These are phyloP conservation scores for Podabrus alpinus DNA, from an alignment of 2,888 invertebrate genomes.

Conservation along the genomic window DNA sequence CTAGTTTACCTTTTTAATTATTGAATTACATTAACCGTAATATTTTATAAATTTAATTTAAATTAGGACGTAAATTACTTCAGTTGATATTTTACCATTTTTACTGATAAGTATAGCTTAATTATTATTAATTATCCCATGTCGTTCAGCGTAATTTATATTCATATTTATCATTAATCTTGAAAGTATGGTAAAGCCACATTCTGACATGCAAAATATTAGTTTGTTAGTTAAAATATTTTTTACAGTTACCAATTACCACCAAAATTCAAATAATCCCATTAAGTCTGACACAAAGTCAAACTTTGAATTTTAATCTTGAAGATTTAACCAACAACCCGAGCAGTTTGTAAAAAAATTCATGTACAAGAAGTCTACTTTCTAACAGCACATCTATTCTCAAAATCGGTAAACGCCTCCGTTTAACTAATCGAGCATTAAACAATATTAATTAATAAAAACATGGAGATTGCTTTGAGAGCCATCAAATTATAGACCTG, in stretches of 20 bases:
- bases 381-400: neutral
- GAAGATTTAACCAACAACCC: neutral
- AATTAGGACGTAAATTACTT: neutral
- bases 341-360: too few relatives aligned
- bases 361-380: too few relatives aligned
- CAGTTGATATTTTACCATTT: neutral
- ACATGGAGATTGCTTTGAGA: neutral
- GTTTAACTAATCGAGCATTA: neutral
- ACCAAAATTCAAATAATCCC: neutral
- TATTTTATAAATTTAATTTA: neutral
- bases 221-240: neutral
- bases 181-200: neutral
- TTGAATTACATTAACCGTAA: too few relatives aligned
- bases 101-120: neutral
- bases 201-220: slow-evolving; percentile 2
- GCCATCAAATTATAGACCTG: neutral
- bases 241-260: neutral
- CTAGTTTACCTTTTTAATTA: neutral
- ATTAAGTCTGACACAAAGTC: neutral
- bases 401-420: neutral
- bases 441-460: neutral
- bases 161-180: slow-evolving; percentile 5
- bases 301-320: neutral
- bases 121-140: slow-evolving; percentile 1
- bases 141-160: neutral